Evolutionary conservation across 2,797 vertebrate genomes (phyloP), one percentile per base, ranked within the genome.

Genomic region (Malurus splendens): DNA sequence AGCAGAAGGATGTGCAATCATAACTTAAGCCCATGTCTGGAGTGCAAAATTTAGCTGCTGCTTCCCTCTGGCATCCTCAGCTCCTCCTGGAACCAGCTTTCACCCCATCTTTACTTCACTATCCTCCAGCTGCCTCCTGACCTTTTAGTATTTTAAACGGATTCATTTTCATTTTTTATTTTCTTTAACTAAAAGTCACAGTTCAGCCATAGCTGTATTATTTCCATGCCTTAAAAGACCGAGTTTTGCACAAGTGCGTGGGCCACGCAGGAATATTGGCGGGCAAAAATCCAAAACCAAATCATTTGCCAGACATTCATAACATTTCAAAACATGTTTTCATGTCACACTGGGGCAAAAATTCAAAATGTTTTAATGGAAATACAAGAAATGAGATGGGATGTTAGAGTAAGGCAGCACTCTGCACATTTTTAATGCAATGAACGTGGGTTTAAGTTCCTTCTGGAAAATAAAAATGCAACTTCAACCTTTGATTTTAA

Each of bases 301-400:
- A 62, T 78, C n/a, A 7, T 67, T 88, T 84, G 77, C 83, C 83
- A 94, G 83, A 77, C 47, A 92, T 91, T 86, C 62, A 70, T 82
- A 91, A 80, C 57, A 74, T 90, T 93, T 89, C 81, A 88, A 88
- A 94, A 90, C 33, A 76, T 82, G 83, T 57, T 93, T 88, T 91
- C 78, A 54, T 86, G 74, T 88, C 67, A 64, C 57, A 48, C 2
- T 3, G 74, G n/a, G 60, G 87, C 36, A 88, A 86, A 92, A 91
- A 90, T 81, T 74, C n/a, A 23, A 81, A 90, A 65, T 2, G 4
- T 64, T 90, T 90, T 73, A 90, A 73, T 42, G 42, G 80, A 50
- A 87, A 93, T 85, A 66, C 57, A 86, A 92, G 80, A 83, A 86
- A 71, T 52, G 7, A 86, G 77, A 83, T 66, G 77, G 55, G 65